A percentile compares a stretch with the other conserved stretches of the same genome.
phyloP scores from a whole-genome alignment of 2,888 invertebrate species.

The Clusia tigrina region DNA sequence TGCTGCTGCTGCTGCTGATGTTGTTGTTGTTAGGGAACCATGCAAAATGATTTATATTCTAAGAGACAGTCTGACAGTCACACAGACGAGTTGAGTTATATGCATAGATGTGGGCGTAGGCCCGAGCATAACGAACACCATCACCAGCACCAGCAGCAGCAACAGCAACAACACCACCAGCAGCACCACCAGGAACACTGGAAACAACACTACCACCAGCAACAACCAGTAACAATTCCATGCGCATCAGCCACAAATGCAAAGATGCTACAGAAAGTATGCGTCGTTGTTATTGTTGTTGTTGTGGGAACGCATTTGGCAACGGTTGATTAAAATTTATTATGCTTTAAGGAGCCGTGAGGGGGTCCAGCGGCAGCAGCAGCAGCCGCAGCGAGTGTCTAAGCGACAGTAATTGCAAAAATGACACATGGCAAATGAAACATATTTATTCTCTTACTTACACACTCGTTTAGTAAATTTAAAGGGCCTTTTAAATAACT shows the following conservation, averaged over 20 bases:
- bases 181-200: neutral
- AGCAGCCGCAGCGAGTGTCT: neutral
- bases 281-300: conserved; percentile 10
- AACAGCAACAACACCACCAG: neutral
- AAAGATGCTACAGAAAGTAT: too few species aligned
- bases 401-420: neutral
- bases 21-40: neutral
- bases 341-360: conserved; percentile 15
- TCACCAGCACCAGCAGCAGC: neutral
- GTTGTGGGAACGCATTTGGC: conserved; percentile 17
- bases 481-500: too few species aligned
- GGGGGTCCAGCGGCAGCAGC: neutral
- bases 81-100: neutral
- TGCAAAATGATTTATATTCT: conserved; percentile 32
- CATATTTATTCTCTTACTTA: too few species aligned
- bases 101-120: conserved; percentile 23
- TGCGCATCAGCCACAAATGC: neutral
- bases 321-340: conserved; percentile 26
- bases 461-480: too few species aligned
- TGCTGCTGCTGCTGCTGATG: neutral
- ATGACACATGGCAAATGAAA: too few species aligned
- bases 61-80: conserved; percentile 14
- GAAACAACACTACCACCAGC: neutral
- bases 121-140: neutral
- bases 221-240: neutral